Conservation (phyloP, 2,113 vertebrate genomes). For the Brachyistius frenatus region DNA sequence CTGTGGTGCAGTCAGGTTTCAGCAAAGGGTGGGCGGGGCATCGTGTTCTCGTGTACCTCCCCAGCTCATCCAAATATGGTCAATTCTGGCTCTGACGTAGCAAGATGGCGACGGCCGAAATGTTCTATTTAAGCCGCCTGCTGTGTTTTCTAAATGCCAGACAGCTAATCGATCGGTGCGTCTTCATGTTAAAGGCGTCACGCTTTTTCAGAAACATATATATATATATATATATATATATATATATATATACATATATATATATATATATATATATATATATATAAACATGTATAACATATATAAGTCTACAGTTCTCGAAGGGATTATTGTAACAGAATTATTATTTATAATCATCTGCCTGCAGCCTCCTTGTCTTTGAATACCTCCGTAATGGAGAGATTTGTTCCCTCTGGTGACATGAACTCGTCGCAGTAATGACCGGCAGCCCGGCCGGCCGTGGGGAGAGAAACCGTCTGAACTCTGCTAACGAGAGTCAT, state of each 20-base stretch:
- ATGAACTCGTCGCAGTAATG: slow-evolving; percentile 26
- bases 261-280: not conserved
- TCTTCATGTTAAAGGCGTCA: not conserved
- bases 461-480: not conserved
- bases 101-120: too few species aligned
- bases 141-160: not conserved
- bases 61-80: too few species aligned
- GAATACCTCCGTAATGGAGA: slow-evolving; percentile 20
- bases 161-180: not conserved
- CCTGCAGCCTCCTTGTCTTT: not conserved
- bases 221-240: not conserved
- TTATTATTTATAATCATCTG: not conserved
- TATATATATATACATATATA: too few species aligned
- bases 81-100: too few species aligned
- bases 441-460: not conserved
- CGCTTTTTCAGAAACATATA: not conserved
- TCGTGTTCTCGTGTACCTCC: too few species aligned
- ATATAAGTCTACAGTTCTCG: not conserved
- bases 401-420: slow-evolving; percentile 1
- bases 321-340: not conserved
- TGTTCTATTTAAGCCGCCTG: too few species aligned
- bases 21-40: too few species aligned
- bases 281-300: too few species aligned
- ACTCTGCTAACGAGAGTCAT: slow-evolving; percentile 45
- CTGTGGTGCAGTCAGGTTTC: too few species aligned